phyloP scores from a whole-genome alignment of 2,888 invertebrate species.

The Entomobrya multifasciata region DNA sequence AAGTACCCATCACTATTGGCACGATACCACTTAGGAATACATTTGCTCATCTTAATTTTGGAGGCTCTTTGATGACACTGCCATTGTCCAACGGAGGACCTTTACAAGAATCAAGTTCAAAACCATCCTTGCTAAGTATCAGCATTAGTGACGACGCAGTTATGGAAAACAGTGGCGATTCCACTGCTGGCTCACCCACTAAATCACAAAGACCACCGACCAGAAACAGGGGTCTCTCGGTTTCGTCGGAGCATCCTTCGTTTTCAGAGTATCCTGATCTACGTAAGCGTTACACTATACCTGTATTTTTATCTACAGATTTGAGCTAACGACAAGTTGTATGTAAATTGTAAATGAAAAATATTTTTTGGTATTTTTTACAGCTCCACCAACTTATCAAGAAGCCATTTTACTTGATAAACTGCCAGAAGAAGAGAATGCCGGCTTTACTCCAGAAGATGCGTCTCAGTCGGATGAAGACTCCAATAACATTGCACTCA shows the following conservation, averaged over 20 bases:
- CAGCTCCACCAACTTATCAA: constrained; percentile 71
- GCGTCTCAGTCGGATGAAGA: not conserved
- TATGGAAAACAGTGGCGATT: constrained; percentile 9
- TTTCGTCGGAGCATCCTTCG: constrained; percentile 33
- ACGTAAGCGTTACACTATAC: constrained; percentile 58
- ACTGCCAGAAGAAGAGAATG: constrained; percentile 45
- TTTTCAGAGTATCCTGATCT: constrained; percentile 64
- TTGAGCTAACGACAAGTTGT: too few species aligned
- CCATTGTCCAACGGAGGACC: not conserved
- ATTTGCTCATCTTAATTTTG: constrained; percentile 25
- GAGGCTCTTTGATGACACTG: constrained; percentile 7
- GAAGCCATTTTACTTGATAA: constrained; percentile 62
- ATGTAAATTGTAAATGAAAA: too few species aligned
- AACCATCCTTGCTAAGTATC: not conserved
- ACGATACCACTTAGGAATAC: constrained; percentile 63
- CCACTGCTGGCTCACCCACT: not conserved
- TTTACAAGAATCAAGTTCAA: not conserved
- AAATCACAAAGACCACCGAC: not conserved
- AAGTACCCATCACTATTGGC: constrained; percentile 56
- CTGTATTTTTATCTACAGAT: too few species aligned
- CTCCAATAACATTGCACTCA: not conserved
- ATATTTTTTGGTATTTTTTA: too few species aligned
- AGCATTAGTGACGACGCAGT: not conserved
- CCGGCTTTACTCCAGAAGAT: constrained; percentile 26
- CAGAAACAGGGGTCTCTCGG: constrained; percentile 7